Evolutionary conservation across 1,140 invertebrate species (phyloP).

Genomic region (Venturia canescens): DNA sequence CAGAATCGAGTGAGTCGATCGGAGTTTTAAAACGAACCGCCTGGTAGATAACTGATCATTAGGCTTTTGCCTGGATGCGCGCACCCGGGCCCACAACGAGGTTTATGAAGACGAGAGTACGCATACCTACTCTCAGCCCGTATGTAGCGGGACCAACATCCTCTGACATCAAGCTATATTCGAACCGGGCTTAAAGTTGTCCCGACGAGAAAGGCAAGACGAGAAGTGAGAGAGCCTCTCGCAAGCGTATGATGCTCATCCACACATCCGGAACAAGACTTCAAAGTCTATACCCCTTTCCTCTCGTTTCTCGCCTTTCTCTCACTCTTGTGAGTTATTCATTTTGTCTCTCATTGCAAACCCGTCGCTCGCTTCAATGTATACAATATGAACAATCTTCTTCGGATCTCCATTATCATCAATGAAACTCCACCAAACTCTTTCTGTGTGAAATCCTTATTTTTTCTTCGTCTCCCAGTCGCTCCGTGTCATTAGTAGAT

Average conservation of each 20-base stretch:
- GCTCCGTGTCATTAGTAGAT: background rate
- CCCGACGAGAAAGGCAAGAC: slow-evolving; percentile 40
- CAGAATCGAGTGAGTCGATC: background rate
- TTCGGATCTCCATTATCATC: slow-evolving; percentile 13
- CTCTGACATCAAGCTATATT: slow-evolving; percentile 17
- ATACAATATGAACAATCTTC: background rate
- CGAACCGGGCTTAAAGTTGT: slow-evolving; percentile 34
- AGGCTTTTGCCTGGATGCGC: slow-evolving; percentile 22
- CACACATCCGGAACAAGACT: slow-evolving; percentile 38
- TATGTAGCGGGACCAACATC: slow-evolving; percentile 38
- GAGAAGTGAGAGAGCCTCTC: slow-evolving; percentile 19
- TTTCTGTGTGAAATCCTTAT: background rate
- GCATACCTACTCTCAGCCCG: background rate
- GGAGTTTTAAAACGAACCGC: slow-evolving; percentile 28
- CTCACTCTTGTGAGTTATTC: background rate
- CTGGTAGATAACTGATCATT: slow-evolving; percentile 22
- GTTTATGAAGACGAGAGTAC: slow-evolving; percentile 14
- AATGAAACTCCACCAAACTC: background rate
- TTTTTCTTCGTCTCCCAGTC: background rate
- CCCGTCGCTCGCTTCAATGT: background rate
- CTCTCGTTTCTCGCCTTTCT: background rate
- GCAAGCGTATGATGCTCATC: background rate
- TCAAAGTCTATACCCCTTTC: background rate
- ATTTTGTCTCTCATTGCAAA: background rate
- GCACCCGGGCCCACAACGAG: no score